A percentile compares a stretch with the other conserved stretches of the same genome.
These are phyloP conservation scores for Catostomus latipinnis DNA, from an alignment of 2,797 vertebrate species.

Conservation along the genomic window DNA sequence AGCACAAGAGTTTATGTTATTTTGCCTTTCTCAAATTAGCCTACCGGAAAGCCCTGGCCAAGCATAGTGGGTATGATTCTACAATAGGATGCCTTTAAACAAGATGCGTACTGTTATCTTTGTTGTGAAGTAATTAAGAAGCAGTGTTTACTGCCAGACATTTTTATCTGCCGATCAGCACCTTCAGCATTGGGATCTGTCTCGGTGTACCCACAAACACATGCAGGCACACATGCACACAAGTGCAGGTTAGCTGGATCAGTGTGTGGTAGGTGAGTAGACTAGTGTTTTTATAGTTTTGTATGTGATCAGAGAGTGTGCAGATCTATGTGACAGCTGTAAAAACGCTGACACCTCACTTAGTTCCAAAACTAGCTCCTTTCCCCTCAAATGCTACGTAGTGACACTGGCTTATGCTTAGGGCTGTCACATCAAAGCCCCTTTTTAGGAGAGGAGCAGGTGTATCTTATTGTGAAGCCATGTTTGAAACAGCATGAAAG, in stretches of 20 bases:
- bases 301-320: constrained; percentile 44
- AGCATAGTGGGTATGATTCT: constrained; percentile 14
- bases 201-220: background rate
- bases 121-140: constrained; percentile 14
- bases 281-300: constrained; percentile 38
- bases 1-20: too few species aligned
- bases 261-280: constrained; percentile 12
- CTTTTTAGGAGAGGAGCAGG: constrained; percentile 75
- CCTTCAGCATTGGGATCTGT: constrained; percentile 2
- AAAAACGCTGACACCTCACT: constrained; percentile 69
- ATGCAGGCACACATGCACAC: constrained; percentile 20
- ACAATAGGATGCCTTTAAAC: background rate
- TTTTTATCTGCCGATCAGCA: constrained; percentile 11
- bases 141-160: background rate
- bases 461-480: constrained; percentile 67
- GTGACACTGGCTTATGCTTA: constrained; percentile 67
- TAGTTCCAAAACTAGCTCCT: constrained; percentile 64
- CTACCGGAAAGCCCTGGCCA: background rate
- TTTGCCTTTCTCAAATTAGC: background rate
- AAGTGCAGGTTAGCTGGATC: background rate
- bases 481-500: constrained; percentile 73
- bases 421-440: constrained; percentile 74
- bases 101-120: background rate
- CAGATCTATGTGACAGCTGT: constrained; percentile 44
- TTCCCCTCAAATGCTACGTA: constrained; percentile 58